Evolutionary conservation across 1,140 invertebrate species (phyloP), one percentile per base, ranked within the genome.

Genomic region (Drosophila jambulina): DNA sequence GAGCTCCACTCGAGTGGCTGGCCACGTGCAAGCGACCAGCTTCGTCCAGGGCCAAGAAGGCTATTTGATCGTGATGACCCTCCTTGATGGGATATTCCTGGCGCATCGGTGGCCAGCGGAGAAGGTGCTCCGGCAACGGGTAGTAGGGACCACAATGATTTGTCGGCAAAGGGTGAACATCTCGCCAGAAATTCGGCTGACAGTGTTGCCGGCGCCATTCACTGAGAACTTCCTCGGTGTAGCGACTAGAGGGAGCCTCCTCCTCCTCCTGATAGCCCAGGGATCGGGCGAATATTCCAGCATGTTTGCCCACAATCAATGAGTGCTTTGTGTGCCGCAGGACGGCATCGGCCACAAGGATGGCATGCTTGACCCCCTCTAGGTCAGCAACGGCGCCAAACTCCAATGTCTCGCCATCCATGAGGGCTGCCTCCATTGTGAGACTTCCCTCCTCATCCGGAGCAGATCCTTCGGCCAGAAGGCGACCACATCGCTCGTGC

Each of bases 41-140:
- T 0, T 19, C 32, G 25, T 77, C 70, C 19, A 75, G 23, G 9
- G 75, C 75, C 32, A 77, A 10, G 3, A 75, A 45, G 4, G 60
- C 75, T 15, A 77, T 5, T 9, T 77, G 70, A 75, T 75, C 75
- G 40, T 75, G 60, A 2, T 77, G 70, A 40, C 60, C 71, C 36
- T n/a, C n/a, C 10, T 27, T 9, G 25, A 77, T 77, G 25, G 40
- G 19, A n/a, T 77, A 77, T 19, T 76, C 74, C 53, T 53, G 75
- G 10, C 29, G 60, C 48, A 49, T 15, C 19, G 61, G 34, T 0
- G 27, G 42, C 46, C 17, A 27, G 32, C 3, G 4, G 6, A 40
- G 43, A 45, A 49, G 7, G 0, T 58, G 19, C 10, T 58, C 17
- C 15, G 65, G 34, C 21, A 70, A 8, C 3, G 51, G 65, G 1